Percentiles rank a stretch among this genome's conserved stretches.
Conservation (phyloP, 2,888 invertebrate genomes). For the Dilophus febrilis region DNA sequence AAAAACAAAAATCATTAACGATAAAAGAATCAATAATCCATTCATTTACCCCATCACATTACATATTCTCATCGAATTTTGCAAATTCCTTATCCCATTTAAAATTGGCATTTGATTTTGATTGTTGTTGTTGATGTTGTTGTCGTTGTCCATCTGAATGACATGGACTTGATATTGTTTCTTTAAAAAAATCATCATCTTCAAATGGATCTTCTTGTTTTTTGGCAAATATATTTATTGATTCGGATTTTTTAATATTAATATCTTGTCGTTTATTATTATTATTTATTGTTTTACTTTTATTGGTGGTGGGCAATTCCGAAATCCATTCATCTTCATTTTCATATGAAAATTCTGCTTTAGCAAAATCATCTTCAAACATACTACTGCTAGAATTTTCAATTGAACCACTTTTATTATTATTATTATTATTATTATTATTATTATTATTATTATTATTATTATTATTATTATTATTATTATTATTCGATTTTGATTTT, state of each 20-base stretch:
- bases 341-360: slow-evolving; percentile 29
- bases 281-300: slow-evolving; percentile 14
- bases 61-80: slow-evolving; percentile 26
- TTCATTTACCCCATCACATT: no score
- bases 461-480: not conserved
- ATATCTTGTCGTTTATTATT: slow-evolving; percentile 32
- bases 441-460: not conserved
- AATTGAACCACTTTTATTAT: no score
- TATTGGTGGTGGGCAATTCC: slow-evolving; percentile 18
- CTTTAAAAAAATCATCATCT: slow-evolving; percentile 69
- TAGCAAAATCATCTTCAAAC: slow-evolving; percentile 42
- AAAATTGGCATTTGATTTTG: not conserved
- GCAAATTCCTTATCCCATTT: slow-evolving; percentile 27
- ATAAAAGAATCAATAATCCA: no score
- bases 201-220: slow-evolving; percentile 83
- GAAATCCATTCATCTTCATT: slow-evolving; percentile 25
- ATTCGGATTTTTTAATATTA: slow-evolving; percentile 75
- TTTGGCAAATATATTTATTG: slow-evolving; percentile 74
- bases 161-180: slow-evolving; percentile 13
- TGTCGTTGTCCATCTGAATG: slow-evolving; percentile 1
- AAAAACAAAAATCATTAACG: no score
- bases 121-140: slow-evolving; percentile 7
- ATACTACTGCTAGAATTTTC: no score
- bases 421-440: not conserved
- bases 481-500: slow-evolving; percentile 22